phyloP scores from a whole-genome alignment of 2,797 vertebrate species.

The Enteromius trimaculatus region DNA sequence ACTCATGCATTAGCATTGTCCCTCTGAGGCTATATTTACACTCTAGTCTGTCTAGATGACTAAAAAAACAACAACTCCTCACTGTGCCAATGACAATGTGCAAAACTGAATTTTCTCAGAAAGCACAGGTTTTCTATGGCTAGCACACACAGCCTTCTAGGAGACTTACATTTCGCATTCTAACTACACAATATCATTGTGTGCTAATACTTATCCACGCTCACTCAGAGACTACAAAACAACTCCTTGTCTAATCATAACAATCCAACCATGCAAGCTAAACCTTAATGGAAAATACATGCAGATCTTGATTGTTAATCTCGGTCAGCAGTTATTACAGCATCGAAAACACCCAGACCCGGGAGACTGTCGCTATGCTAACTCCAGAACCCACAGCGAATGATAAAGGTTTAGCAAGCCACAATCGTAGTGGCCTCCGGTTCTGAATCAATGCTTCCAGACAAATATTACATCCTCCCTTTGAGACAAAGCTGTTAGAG shows the following conservation, averaged over 20 bases:
- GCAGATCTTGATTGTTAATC: conserved; percentile 37
- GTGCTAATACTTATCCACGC: neutral
- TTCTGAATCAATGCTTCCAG: conserved; percentile 47
- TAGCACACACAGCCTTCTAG: neutral
- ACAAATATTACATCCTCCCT: conserved; percentile 51
- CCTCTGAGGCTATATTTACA: conserved; percentile 43
- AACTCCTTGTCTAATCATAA: conserved; percentile 27
- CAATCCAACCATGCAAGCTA: conserved; percentile 4
- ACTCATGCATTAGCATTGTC: conserved; percentile 55
- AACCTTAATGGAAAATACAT: conserved; percentile 42
- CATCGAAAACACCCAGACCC: conserved; percentile 31
- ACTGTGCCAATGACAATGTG: conserved; percentile 32
- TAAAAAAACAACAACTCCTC: conserved; percentile 19
- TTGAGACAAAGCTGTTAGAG: conserved; percentile 45
- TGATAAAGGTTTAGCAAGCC: conserved; percentile 40
- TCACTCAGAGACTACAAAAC: neutral
- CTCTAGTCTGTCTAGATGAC: conserved; percentile 42
- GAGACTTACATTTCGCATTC: neutral
- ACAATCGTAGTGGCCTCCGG: conserved; percentile 29
- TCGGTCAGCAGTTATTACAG: conserved; percentile 40
- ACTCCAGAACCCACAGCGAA: conserved; percentile 8
- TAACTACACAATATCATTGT: neutral
- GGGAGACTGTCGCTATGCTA: conserved; percentile 18
- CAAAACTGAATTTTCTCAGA: conserved; percentile 23
- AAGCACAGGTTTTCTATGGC: neutral